phyloP scores from a whole-genome alignment of 2,888 invertebrate genomes.

The Bursaphelenchus okinawaensis region DNA sequence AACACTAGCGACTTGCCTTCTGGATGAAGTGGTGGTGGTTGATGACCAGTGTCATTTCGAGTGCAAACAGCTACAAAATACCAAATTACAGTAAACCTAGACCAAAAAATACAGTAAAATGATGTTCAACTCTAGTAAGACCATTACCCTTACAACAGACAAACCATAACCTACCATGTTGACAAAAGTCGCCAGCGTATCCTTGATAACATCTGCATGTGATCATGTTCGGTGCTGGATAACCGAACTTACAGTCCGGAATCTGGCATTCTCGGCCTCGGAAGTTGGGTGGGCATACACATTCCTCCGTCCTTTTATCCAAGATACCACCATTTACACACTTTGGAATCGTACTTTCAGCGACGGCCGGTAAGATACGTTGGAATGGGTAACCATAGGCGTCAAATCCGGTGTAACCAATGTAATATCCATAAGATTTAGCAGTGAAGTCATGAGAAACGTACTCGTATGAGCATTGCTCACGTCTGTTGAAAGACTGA shows the following conservation, averaged over 20 bases:
- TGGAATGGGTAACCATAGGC: constrained; percentile 37
- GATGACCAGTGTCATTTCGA: constrained; percentile 19
- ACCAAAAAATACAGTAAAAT: not conserved
- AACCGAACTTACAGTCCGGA: constrained; percentile 30
- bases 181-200: constrained; percentile 33
- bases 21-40: constrained; percentile 19
- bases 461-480: constrained; percentile 33
- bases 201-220: constrained; percentile 26
- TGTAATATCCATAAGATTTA: constrained; percentile 12
- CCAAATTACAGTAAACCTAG: not conserved
- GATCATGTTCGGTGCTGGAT: constrained; percentile 18
- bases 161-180: constrained; percentile 26
- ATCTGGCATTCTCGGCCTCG: constrained; percentile 21
- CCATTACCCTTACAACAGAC: not conserved
- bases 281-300: constrained; percentile 35
- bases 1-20: constrained; percentile 31
- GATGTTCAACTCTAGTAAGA: not conserved
- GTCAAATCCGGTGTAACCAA: not conserved
- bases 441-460: constrained; percentile 32
- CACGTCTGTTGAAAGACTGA: constrained; percentile 21
- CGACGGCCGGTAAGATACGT: constrained; percentile 34
- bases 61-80: constrained; percentile 30
- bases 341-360: constrained; percentile 16
- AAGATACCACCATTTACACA: constrained; percentile 42
- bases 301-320: constrained; percentile 21